phyloP scores from a whole-genome alignment of 1,140 invertebrate species.

The Gryllus bimaculatus region DNA sequence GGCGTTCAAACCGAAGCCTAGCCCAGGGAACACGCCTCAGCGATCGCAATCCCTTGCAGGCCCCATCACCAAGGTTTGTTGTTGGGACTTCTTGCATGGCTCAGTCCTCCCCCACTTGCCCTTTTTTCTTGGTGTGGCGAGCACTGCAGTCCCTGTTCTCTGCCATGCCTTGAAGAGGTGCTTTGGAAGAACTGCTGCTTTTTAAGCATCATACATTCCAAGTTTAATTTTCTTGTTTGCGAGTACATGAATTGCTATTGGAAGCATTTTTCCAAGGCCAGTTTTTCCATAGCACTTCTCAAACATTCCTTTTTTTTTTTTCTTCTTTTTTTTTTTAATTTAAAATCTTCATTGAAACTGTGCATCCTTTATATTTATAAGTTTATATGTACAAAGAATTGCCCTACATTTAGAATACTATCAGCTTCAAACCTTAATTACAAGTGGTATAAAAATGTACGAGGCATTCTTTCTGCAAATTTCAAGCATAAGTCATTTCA shows the following conservation, averaged over 20 bases:
- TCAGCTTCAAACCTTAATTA: no score
- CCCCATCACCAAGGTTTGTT: slow-evolving; percentile 86
- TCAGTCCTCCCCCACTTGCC: neutral
- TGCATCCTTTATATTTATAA: no score
- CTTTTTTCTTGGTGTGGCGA: neutral
- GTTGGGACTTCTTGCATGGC: slow-evolving; percentile 10
- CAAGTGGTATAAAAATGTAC: no score
- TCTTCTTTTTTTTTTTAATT: neutral
- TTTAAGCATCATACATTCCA: neutral
- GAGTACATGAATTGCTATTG: no score
- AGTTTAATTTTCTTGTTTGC: neutral
- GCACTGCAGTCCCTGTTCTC: neutral
- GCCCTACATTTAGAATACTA: no score
- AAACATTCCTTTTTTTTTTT: neutral
- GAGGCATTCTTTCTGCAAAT: no score
- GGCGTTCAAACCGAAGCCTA: slow-evolving; percentile 83
- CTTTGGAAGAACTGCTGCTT: neutral
- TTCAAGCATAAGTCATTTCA: no score
- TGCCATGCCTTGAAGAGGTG: neutral
- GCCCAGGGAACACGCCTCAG: slow-evolving; percentile 61
- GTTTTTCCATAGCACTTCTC: neutral
- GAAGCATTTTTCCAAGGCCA: neutral
- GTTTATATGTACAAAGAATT: no score
- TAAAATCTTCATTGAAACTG: no score
- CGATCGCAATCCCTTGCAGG: slow-evolving; percentile 56